phyloP scores from a whole-genome alignment of 2,113 vertebrate genomes.

The Erythrolamprus reginae region DNA sequence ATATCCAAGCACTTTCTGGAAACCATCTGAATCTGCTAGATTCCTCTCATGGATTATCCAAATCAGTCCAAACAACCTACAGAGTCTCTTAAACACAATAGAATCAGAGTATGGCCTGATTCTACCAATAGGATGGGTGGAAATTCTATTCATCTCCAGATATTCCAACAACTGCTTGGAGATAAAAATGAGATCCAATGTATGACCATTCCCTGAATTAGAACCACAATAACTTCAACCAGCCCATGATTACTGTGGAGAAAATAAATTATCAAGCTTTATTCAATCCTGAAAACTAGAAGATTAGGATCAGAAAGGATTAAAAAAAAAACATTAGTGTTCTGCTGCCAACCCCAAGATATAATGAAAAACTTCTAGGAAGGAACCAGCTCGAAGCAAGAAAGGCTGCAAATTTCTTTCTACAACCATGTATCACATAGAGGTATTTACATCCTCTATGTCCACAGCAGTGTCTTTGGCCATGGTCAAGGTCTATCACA shows the following conservation, averaged over 20 bases:
- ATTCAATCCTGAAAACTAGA: neutral
- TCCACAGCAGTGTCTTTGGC: neutral
- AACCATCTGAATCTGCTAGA: neutral
- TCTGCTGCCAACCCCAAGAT: neutral
- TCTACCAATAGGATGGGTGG: neutral
- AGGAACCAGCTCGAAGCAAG: neutral
- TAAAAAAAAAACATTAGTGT: neutral
- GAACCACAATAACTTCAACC: neutral
- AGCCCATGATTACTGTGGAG: neutral
- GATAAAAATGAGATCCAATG: neutral
- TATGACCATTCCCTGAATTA: neutral
- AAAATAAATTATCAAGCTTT: neutral
- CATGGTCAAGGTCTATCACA: neutral
- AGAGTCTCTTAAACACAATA: neutral
- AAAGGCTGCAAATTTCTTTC: neutral
- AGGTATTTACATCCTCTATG: neutral
- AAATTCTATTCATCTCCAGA: neutral
- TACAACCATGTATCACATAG: neutral
- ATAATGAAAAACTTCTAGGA: neutral
- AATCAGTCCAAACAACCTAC: neutral
- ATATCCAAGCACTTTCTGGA: neutral
- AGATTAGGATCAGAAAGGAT: neutral
- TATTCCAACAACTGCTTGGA: neutral
- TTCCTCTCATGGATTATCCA: neutral
- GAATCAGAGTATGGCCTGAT: neutral